Base-by-base conservation (phyloP, 2,113 vertebrate species). In the Vombatus ursinus region DNA sequence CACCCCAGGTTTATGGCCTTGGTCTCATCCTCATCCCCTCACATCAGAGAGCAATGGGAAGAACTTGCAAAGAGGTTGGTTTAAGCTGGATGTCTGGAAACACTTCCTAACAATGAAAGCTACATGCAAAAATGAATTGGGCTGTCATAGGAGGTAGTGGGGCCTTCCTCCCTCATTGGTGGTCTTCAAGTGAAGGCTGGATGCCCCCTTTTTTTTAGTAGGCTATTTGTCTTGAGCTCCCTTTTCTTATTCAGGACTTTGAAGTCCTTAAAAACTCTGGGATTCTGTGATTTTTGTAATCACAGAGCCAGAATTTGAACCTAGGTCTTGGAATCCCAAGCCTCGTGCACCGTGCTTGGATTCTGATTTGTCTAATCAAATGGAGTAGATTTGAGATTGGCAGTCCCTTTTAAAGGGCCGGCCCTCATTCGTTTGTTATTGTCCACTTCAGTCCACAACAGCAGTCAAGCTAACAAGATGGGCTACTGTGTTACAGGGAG, bases 371-470 rank as follows among this genome's bases (percentile, higher is more conserved):
- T 77, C 61, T 19, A 16, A 77, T 16, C 31, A 68, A 68, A 16
- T 92, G 97, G 97, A 97, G 93, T 97, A 97, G 93, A 89, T 90
- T 53, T 90, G 90, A 50, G 97, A 14, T 95, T 95, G 16, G 95
- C 44, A 94, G 93, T 92, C 57, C 95, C 95, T 96, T 93, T 96
- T 94, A 94, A 97, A 96, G 96, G 93, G 61, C 7, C 26, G 92
- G 0, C 25, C 31, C 94, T 97, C 51, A 52, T n/a, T 31, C 44
- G 11, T 52, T 14, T 57, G 48, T 25, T 50, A 22, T 25, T 47
- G 48, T 44, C 47, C 0, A 0, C 25, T 37, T 3, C 3, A 37
- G 3, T 68, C 31, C 5, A n/a, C 1, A 22, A 22, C 0, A 77
- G 68, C 19, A 77, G 37, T 77, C 14, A n/a, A 77, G 14, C 68